These are phyloP conservation scores for Parauchenoglanis punctatus DNA, from an alignment of 2,797 vertebrate genomes.

Conservation along the genomic window DNA sequence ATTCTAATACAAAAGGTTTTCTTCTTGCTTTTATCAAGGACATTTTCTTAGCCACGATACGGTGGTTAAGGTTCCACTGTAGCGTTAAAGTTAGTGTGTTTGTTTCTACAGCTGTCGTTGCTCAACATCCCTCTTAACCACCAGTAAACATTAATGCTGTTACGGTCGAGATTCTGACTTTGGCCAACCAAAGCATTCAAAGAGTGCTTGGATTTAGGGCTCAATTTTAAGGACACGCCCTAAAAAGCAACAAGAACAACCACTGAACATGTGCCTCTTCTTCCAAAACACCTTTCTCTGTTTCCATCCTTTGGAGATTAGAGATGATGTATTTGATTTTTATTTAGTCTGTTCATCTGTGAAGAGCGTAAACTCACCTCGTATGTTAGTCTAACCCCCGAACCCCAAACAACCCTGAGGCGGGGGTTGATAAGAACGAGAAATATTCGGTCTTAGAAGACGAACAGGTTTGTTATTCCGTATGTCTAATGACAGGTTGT, in stretches of 20 bases:
- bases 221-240: background rate
- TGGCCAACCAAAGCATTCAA: background rate
- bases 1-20: background rate
- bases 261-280: background rate
- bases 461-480: background rate
- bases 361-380: background rate
- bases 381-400: too few relatives aligned
- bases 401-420: background rate
- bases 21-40: background rate
- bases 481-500: background rate
- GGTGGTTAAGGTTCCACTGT: background rate
- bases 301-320: background rate
- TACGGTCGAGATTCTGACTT: background rate
- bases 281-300: background rate
- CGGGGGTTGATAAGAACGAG: background rate
- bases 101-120: background rate
- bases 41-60: background rate
- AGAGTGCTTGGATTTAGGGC: background rate
- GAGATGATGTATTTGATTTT: background rate
- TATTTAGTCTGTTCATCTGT: too few relatives aligned
- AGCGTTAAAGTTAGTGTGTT: background rate
- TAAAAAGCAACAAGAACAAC: background rate
- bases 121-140: background rate
- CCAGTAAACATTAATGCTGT: background rate
- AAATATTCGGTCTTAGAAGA: background rate